Evolutionary conservation across 2,888 invertebrate genomes (phyloP).

Genomic region (Zhengitettix transpicula): DNA sequence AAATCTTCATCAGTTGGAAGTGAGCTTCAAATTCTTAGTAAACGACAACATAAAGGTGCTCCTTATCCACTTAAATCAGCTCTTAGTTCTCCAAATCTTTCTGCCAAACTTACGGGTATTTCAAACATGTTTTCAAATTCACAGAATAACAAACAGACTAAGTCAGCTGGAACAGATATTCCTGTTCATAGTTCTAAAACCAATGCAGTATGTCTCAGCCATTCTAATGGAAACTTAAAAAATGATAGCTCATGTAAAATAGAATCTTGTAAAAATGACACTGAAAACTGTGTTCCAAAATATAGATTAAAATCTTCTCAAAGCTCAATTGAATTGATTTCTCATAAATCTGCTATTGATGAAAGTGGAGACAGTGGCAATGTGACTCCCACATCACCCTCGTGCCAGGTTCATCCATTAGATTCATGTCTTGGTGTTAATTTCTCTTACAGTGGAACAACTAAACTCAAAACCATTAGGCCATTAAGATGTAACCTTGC

Average conservation of each 20-base stretch:
- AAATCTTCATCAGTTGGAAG: not conserved
- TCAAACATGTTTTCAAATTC: constrained; percentile 32
- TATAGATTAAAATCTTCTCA: constrained; percentile 15
- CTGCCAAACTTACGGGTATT: constrained; percentile 19
- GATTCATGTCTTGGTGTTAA: constrained; percentile 59
- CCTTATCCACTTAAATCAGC: constrained; percentile 26
- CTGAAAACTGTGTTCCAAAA: not conserved
- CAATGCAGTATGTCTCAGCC: not conserved
- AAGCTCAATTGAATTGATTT: constrained; percentile 16
- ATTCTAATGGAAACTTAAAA: not conserved
- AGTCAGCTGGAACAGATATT: constrained; percentile 16
- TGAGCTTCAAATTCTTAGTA: not conserved
- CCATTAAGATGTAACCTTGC: constrained; percentile 21
- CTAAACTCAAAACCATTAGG: constrained; percentile 58
- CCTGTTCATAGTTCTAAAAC: not conserved
- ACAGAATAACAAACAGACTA: constrained; percentile 40
- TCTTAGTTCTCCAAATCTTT: constrained; percentile 26
- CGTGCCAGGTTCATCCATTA: constrained; percentile 40
- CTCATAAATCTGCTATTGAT: not conserved
- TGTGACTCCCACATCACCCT: constrained; percentile 32
- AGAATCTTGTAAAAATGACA: not conserved
- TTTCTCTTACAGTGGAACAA: constrained; percentile 64
- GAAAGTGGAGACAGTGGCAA: constrained; percentile 39
- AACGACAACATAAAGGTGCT: constrained; percentile 5
- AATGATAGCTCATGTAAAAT: not conserved